Base-by-base conservation (phyloP, 2,113 vertebrate genomes). In the Callochromis pleurospilus region DNA sequence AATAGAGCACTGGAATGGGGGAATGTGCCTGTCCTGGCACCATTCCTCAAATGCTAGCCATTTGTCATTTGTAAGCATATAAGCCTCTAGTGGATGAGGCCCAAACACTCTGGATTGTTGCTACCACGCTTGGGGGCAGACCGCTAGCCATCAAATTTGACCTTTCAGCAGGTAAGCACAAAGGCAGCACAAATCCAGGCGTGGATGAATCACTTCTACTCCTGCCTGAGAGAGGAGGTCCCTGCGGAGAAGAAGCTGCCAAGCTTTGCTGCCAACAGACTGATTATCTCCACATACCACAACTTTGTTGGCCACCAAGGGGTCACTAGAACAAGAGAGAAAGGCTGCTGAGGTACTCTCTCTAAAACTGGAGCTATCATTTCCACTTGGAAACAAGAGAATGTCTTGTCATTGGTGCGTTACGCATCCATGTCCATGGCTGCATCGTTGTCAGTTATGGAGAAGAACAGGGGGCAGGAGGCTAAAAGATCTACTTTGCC, bases 241-340 rank as follows among this genome's bases (percentile, higher is more conserved):
- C 33, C 19, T 65, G 11, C 3, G 3, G 60, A 68, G 33, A 68
- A 21, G 60, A 38, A 21, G 60, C 60, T 68, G 60, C 33, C 60
- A 38, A 68, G 60, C 60, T 68, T 38, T 68, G 60, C 33, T 68
- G 60, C 19, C 33, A 68, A 38, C 33, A 68, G 60, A 68, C 60
- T 68, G 19, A 68, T 68, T 68, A 68, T 38, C 60, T 68, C 60
- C 60, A 38, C 60, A 68, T 68, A 38, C 60, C 60, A 68, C 60
- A 68, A 68, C 19, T 38, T 68, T 68, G 60, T 21, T 68, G 60
- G 33, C 60, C 60, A 38, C 60, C 33, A 65, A 68, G 10, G 6
- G 60, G 60, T 13, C 33, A 68, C 6, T 38, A 68, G 33, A 68
- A 65, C 2, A 13, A 68, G 60, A 68, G 33, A 68, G 60, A 68